Evolutionary conservation across 2,797 vertebrate species (phyloP).

Genomic region (Furcifer pardalis): DNA sequence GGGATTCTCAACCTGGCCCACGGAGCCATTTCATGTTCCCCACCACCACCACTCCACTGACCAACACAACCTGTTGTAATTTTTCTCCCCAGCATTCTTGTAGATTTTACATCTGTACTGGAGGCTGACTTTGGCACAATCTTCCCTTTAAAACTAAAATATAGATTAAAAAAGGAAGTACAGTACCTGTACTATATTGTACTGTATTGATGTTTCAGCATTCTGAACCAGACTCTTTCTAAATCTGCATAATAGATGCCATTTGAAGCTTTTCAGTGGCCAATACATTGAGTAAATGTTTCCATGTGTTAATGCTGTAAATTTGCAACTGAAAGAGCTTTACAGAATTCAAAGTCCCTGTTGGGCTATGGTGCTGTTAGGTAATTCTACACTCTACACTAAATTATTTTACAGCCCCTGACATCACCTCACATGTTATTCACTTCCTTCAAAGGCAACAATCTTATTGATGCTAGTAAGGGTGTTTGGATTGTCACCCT

Average conservation of each 20-base stretch:
- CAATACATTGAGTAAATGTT: not conserved
- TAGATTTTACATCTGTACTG: not conserved
- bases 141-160: too few relatives aligned
- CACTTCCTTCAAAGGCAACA: too few relatives aligned
- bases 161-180: not conserved
- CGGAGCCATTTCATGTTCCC: too few relatives aligned
- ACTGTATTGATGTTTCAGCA: not conserved
- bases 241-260: not conserved
- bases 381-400: too few relatives aligned
- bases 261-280: not conserved
- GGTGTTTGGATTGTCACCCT: not conserved
- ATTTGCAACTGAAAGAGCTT: not conserved
- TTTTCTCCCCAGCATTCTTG: not conserved
- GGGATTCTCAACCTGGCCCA: too few relatives aligned
- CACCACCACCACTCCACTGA: not conserved
- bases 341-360: not conserved
- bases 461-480: too few relatives aligned
- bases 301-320: not conserved
- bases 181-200: too few relatives aligned
- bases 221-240: not conserved
- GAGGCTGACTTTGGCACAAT: not conserved
- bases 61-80: not conserved
- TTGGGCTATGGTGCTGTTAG: not conserved
- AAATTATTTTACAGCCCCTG: not conserved
- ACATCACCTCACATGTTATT: too few relatives aligned